Evolutionary conservation across 1,140 invertebrate genomes (phyloP).

Genomic region (Cepaea nemoralis): DNA sequence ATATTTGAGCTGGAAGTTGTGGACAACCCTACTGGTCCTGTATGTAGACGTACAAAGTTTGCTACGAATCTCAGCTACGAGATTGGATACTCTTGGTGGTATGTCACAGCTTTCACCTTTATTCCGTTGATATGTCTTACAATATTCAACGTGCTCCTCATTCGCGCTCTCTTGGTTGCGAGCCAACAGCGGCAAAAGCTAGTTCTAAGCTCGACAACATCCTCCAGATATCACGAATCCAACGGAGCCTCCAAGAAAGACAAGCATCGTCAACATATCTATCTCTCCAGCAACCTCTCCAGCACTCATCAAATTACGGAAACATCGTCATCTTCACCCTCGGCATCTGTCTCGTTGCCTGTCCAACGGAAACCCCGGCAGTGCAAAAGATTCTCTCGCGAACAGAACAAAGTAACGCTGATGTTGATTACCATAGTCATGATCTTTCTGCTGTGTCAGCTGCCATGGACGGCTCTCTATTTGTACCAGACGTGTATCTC

Average conservation of each 20-base stretch:
- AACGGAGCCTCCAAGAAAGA: neutral
- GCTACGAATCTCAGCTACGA: constrained; percentile 74
- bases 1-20: constrained; percentile 60
- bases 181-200: constrained; percentile 74
- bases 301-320: constrained; percentile 1
- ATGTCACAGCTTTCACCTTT: constrained; percentile 77
- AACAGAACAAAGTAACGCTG: constrained; percentile 76
- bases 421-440: constrained; percentile 82
- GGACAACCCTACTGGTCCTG: constrained; percentile 60
- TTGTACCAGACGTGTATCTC: constrained; percentile 45
- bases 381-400: constrained; percentile 30
- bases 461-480: constrained; percentile 75
- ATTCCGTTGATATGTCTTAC: constrained; percentile 78
- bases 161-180: constrained; percentile 78
- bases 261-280: neutral
- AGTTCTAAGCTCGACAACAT: constrained; percentile 63
- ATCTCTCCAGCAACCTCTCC: neutral
- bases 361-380: neutral
- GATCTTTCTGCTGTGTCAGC: constrained; percentile 81
- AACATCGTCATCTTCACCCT: constrained; percentile 10
- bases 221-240: neutral
- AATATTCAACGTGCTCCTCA: constrained; percentile 81
- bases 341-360: neutral
- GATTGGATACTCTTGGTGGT: constrained; percentile 78
- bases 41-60: constrained; percentile 46